phyloP scores from a whole-genome alignment of 1,140 invertebrate genomes.

The Cydia pomonella region DNA sequence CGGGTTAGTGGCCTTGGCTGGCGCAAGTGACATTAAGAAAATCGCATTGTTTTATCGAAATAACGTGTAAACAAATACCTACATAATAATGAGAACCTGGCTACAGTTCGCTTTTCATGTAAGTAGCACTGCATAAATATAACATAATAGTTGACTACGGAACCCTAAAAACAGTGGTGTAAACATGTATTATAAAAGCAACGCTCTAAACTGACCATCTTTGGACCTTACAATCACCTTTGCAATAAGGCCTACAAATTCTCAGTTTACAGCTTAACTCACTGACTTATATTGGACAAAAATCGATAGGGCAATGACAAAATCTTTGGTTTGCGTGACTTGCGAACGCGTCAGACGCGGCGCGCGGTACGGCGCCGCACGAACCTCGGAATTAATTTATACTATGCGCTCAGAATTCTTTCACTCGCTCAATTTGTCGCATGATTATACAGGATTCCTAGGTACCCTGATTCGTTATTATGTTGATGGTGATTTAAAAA shows the following conservation, averaged over 20 bases:
- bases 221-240: too few relatives aligned
- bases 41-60: not conserved
- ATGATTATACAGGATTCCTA: conserved; percentile 13
- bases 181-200: too few relatives aligned
- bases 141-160: too few relatives aligned
- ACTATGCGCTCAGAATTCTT: not conserved
- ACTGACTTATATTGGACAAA: too few relatives aligned
- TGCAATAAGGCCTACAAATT: not conserved
- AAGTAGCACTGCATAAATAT: too few relatives aligned
- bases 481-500: not conserved
- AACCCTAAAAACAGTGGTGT: too few relatives aligned
- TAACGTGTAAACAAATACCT: conserved; percentile 10
- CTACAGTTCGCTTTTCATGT: too few relatives aligned
- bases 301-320: conserved; percentile 17
- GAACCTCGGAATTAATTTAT: conserved; percentile 23
- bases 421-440: not conserved
- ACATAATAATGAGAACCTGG: not conserved
- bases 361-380: conserved; percentile 18
- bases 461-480: not conserved
- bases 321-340: conserved; percentile 13
- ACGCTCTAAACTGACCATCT: too few relatives aligned
- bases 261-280: too few relatives aligned
- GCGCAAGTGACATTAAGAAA: not conserved
- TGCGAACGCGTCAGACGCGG: conserved; percentile 7
- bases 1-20: too few relatives aligned